Conservation (phyloP, 2,113 vertebrate genomes). For the Anolis carolinensis region DNA sequence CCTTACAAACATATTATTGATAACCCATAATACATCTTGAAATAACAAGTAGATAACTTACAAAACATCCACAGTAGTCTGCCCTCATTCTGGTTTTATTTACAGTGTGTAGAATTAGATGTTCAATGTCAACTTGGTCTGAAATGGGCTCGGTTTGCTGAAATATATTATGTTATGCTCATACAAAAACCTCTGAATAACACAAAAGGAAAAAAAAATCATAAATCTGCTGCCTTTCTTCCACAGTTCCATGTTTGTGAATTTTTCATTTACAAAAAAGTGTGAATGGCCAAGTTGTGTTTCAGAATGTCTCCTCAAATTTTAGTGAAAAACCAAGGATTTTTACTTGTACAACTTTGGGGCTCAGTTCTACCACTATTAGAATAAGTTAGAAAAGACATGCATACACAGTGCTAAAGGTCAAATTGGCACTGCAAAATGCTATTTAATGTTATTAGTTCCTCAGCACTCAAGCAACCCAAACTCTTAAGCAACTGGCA, state of each 20-base stretch:
- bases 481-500: too few species aligned
- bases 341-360: neutral
- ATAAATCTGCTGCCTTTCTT: neutral
- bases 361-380: neutral
- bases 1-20: too few species aligned
- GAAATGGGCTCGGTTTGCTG: neutral
- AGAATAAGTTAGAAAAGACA: neutral
- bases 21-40: neutral
- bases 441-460: neutral
- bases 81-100: neutral
- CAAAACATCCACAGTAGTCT: neutral
- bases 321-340: neutral
- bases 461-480: too few species aligned
- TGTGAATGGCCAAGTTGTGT: neutral
- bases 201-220: neutral
- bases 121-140: neutral
- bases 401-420: neutral
- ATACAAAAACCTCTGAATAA: too few species aligned
- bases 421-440: neutral
- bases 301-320: neutral
- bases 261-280: neutral
- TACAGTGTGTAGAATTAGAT: neutral
- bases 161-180: neutral
- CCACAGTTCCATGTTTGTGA: neutral
- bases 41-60: neutral